These are phyloP conservation scores for Mellivora capensis DNA, from an alignment of 2,113 vertebrate genomes.

Conservation along the genomic window DNA sequence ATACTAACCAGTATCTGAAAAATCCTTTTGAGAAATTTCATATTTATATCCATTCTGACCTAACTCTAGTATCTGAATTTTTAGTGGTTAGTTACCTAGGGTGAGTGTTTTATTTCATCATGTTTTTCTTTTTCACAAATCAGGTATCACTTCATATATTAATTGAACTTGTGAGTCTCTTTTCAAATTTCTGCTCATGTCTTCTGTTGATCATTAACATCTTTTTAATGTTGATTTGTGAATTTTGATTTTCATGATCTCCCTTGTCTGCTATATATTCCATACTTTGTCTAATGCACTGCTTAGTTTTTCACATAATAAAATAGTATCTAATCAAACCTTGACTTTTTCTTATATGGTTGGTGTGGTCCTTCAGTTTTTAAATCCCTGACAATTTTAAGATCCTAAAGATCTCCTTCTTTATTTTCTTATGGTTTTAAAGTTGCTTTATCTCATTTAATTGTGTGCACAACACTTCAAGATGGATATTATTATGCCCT, in stretches of 20 bases:
- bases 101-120: background rate
- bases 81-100: background rate
- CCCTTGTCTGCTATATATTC: background rate
- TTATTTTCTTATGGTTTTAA: background rate
- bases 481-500: background rate
- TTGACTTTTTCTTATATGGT: background rate
- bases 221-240: background rate
- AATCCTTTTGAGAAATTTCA: background rate
- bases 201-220: background rate
- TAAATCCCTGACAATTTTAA: background rate
- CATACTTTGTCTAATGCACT: background rate
- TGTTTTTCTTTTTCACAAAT: background rate
- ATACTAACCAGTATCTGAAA: background rate
- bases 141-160: background rate
- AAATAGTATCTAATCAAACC: background rate
- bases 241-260: background rate
- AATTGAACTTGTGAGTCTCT: background rate
- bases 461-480: background rate
- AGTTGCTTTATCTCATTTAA: background rate
- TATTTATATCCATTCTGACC: background rate
- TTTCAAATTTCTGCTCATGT: background rate
- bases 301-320: background rate
- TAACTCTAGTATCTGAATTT: background rate
- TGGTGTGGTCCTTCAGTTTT: background rate
- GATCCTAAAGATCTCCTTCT: background rate